These are phyloP conservation scores for Adelognathus sp. DNA, from an alignment of 2,888 invertebrate genomes.

Conservation along the genomic window DNA sequence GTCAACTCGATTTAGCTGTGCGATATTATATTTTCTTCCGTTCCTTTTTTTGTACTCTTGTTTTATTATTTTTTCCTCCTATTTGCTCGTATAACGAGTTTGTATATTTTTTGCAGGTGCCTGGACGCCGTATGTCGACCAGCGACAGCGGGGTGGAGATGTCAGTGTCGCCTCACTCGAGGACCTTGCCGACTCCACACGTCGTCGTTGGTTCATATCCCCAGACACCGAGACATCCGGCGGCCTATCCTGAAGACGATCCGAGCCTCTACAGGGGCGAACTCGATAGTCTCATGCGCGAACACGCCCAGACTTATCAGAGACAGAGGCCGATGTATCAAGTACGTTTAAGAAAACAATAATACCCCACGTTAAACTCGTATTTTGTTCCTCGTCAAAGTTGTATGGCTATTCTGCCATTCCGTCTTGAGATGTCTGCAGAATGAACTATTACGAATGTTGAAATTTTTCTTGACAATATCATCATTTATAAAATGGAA, in stretches of 20 bases:
- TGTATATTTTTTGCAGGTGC: slow-evolving; percentile 71
- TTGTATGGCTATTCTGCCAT: background rate
- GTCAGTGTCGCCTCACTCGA: slow-evolving; percentile 78
- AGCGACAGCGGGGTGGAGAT: slow-evolving; percentile 83
- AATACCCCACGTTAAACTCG: too few species aligned
- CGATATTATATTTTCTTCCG: slow-evolving; percentile 29
- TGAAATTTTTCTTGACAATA: too few species aligned
- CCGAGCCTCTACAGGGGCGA: slow-evolving; percentile 87
- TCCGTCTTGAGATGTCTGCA: too few species aligned
- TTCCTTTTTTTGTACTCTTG: background rate
- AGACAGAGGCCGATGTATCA: slow-evolving; percentile 76
- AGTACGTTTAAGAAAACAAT: slow-evolving; percentile 64
- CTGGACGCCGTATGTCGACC: slow-evolving; percentile 83
- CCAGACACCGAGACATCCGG: slow-evolving; percentile 77
- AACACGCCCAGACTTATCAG: slow-evolving; percentile 86
- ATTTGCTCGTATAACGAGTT: background rate
- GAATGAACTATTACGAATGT: too few species aligned
- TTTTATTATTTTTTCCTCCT: background rate
- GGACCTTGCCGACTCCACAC: slow-evolving; percentile 77
- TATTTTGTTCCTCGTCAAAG: background rate
- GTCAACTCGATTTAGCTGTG: slow-evolving; percentile 1
- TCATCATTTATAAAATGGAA: too few species aligned
- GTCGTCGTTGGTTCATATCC: slow-evolving; percentile 74
- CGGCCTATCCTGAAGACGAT: slow-evolving; percentile 85
- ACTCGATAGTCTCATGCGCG: slow-evolving; percentile 90